Evolutionary conservation across 1,140 invertebrate species (phyloP), one percentile per base, ranked within the genome.

Genomic region (Drosophila subobscura): DNA sequence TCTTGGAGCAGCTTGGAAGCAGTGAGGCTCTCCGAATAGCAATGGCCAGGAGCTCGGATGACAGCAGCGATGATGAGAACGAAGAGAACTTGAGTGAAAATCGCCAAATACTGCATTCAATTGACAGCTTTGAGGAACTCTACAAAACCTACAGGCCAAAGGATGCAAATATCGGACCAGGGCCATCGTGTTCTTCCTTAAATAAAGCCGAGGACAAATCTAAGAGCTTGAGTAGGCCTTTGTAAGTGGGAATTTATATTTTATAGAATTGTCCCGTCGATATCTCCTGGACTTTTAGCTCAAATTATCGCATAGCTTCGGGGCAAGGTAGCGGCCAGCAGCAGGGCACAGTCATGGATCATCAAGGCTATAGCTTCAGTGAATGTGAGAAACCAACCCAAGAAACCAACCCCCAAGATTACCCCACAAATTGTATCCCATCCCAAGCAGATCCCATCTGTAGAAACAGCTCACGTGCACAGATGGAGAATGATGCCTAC

Each of bases 11-110:
- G 10, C 33, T 37, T 12, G 10, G 33, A 37, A 37, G 33, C 33
- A 37, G 10, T 4, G 33, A 10, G 10, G 29, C 29, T 37, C 33
- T 37, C 10, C 10, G 33, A 37, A 10, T 4, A 37, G 33, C 33
- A 37, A 67, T 37, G 51, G 73, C 73, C 70, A 50, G 47, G 40
- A 16, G 8, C 10, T 63, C 51, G 14, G 70, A 52, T n/a, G 63
- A 37, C 8, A 56, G 16, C 10, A 40, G 14, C 8, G 37, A 44
- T 7, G 22, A 45, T n/a, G 42, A 49, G 56, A 52, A 64, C 46
- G 40, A 52, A 5, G 46, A 73, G 3, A 16, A 23, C 25, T 37
- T 25, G 1, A 20, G n/a, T 12, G 33, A 37, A 12, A 37, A 37
- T 4, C 33, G 33, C 1, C 33, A 37, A 20, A 37, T 44, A 20